Conservation (phyloP, 2,888 invertebrate species). For the Nowickia ferox region DNA sequence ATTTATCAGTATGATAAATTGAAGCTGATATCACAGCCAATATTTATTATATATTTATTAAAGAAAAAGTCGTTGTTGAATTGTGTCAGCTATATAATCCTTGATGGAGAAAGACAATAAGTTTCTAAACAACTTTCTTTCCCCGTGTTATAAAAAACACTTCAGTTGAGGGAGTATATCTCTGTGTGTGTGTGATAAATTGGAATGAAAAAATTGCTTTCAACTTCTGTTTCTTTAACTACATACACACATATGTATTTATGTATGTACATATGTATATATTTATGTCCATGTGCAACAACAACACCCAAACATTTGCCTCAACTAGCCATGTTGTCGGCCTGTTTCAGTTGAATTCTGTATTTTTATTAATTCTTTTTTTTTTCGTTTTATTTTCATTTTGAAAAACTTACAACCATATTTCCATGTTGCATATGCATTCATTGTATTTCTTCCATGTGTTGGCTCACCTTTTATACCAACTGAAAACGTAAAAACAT, state of each 20-base stretch:
- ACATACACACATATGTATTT: background rate
- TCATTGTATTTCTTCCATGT: slow-evolving; percentile 60
- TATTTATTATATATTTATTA: no score
- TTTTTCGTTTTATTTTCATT: slow-evolving; percentile 52
- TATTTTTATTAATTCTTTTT: slow-evolving; percentile 25
- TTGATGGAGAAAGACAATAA: no score
- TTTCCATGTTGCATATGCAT: slow-evolving; percentile 59
- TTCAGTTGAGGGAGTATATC: no score
- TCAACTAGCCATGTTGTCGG: slow-evolving; percentile 69
- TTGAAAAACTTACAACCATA: slow-evolving; percentile 59
- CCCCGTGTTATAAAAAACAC: no score
- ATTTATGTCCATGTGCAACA: background rate
- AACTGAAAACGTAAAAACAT: slow-evolving; percentile 27
- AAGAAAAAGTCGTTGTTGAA: no score
- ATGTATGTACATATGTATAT: no score
- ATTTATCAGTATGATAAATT: no score
- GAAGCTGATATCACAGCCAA: no score
- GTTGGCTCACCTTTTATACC: slow-evolving; percentile 69
- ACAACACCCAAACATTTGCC: slow-evolving; percentile 58
- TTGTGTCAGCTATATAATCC: no score
- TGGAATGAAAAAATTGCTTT: background rate
- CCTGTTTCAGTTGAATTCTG: slow-evolving; percentile 63
- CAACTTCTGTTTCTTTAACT: slow-evolving; percentile 49
- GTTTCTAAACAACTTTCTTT: no score
- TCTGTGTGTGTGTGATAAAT: no score